Evolutionary conservation across 2,113 vertebrate genomes (phyloP), one percentile per base, ranked within the genome.

Genomic region (Muntiacus muntjak): DNA sequence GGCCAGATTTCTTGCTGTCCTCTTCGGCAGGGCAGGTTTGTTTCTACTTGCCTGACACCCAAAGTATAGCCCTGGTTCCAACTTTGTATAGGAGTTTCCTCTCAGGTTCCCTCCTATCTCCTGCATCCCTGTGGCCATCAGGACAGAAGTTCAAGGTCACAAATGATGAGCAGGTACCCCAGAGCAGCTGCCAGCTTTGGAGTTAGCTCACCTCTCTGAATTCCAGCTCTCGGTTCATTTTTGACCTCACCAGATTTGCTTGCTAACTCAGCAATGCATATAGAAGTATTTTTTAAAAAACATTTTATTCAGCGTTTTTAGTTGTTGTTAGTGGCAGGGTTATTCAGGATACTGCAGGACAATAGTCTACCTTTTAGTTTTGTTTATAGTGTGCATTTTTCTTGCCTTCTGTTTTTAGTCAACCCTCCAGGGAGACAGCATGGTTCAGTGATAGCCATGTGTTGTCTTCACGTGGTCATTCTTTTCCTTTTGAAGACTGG

Each of bases 301-400:
- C 40, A 26, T 64, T 64, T 86, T 87, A 89, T 94, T 97, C 76
- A 90, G 94, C 90, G 50, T 89, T 76, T 98, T 92, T 82, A 40
- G 67, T 74, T 90, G 33, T 89, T 30, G 64, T 43, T 82, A 21
- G 17, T 74, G 57, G 55, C 87, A 85, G 54, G n/a, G 36, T 81
- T 91, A 26, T 88, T 87, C 71, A 47, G 64, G 84, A 58, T 64
- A 82, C 47, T 19, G 21, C 57, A 85, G 54, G 87, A 94, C 64
- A 43, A 4, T 28, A 57, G 82, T 96, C 88, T 94, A 17, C 55
- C 55, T 94, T 93, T 83, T 6, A 25, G 33, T 88, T 95, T 97
- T 94, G 57, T 96, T 91, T 76, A 76, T 55, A n/a, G 58, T 50
- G 2, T 92, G n/a, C 54, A 26, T 93, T 96, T 91, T 60, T n/a